A percentile compares a stretch with the other conserved stretches of the same genome.
Evolutionary conservation across 2,888 invertebrate species (phyloP).

Genomic region (Hyposoter dolosus): DNA sequence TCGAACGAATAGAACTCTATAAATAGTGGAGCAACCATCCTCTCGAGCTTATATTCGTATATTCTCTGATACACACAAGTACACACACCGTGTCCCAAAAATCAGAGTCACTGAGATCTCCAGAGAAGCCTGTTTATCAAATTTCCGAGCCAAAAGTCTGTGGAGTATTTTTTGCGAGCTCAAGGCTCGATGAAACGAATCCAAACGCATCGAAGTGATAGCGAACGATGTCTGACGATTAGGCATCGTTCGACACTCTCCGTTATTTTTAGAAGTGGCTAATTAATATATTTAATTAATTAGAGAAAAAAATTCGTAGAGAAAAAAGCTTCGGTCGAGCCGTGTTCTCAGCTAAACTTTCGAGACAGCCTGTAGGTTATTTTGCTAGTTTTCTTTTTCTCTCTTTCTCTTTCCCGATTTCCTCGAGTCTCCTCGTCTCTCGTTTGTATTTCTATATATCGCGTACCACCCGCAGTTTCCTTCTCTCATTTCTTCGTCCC

Average conservation of each 20-base stretch:
- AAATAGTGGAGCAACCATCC: conserved; percentile 76
- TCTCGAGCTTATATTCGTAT: conserved; percentile 66
- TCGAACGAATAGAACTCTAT: conserved; percentile 82
- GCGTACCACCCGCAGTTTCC: conserved; percentile 60
- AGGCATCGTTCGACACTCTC: too few relatives aligned
- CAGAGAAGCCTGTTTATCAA: background rate
- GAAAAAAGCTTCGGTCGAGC: too few relatives aligned
- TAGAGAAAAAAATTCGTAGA: too few relatives aligned
- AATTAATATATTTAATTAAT: too few relatives aligned
- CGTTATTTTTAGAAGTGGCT: too few relatives aligned
- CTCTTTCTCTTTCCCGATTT: conserved; percentile 67
- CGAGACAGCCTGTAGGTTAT: conserved; percentile 56
- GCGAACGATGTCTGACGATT: too few relatives aligned
- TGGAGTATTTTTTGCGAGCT: background rate
- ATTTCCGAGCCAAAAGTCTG: background rate
- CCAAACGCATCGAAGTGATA: too few relatives aligned
- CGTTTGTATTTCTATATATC: conserved; percentile 60
- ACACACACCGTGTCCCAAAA: background rate
- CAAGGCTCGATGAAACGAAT: background rate
- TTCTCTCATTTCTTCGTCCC: conserved; percentile 51
- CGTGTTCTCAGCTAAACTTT: background rate
- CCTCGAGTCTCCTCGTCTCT: conserved; percentile 68
- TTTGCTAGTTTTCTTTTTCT: conserved; percentile 62
- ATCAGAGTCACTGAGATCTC: background rate
- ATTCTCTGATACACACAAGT: conserved; percentile 59